A percentile compares a stretch with the other conserved stretches of the same genome.
phyloP scores from a whole-genome alignment of 2,888 invertebrate species.

The Ormia ochracea region DNA sequence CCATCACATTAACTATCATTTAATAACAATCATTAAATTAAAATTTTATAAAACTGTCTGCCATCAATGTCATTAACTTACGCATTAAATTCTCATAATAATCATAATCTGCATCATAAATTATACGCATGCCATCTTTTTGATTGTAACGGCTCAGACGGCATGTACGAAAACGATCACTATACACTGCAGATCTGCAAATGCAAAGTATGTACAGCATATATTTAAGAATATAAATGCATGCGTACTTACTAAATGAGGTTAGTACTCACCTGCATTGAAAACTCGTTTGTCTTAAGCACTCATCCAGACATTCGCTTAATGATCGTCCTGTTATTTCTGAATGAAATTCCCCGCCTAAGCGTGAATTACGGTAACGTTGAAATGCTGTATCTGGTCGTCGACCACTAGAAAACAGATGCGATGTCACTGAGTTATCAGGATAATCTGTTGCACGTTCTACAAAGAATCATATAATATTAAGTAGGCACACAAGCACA shows the following conservation, averaged over 20 bases:
- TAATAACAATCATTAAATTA: background rate
- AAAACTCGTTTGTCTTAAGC: constrained; percentile 91
- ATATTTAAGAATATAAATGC: background rate
- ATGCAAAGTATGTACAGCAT: constrained; percentile 28
- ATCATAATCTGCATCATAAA: constrained; percentile 94
- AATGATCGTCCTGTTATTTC: constrained; percentile 92
- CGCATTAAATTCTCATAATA: constrained; percentile 96
- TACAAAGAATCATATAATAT: constrained; percentile 73
- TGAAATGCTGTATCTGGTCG: constrained; percentile 91
- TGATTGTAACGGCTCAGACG: constrained; percentile 91
- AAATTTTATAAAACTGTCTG: background rate
- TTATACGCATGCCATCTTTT: constrained; percentile 90
- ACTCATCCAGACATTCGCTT: constrained; percentile 93
- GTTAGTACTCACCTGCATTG: constrained; percentile 80
- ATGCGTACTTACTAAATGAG: background rate
- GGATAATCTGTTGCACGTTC: constrained; percentile 93
- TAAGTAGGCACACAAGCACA: background rate
- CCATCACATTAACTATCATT: constrained; percentile 76
- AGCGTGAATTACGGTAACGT: constrained; percentile 88
- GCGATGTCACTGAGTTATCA: constrained; percentile 90
- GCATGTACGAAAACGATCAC: constrained; percentile 89
- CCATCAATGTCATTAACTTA: constrained; percentile 78
- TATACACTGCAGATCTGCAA: constrained; percentile 88
- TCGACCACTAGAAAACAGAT: constrained; percentile 88
- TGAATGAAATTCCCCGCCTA: constrained; percentile 92